Evolutionary conservation across 2,888 invertebrate species (phyloP).

Genomic region (Eurois occulta): DNA sequence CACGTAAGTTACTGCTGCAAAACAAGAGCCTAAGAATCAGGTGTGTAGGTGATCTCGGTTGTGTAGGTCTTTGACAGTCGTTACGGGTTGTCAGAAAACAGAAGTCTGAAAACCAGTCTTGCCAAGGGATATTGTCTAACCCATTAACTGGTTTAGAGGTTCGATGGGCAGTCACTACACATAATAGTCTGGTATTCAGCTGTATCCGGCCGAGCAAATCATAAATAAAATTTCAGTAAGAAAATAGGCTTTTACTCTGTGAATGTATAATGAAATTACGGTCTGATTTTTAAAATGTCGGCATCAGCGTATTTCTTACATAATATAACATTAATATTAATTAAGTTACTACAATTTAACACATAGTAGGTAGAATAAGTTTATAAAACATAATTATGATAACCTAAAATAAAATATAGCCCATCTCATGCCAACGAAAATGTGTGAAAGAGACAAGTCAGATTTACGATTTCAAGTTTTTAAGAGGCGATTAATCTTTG

Average conservation of each 20-base stretch:
- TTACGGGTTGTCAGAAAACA: neutral
- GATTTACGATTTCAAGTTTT: slow-evolving; percentile 46
- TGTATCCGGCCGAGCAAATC: neutral
- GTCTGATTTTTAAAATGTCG: neutral
- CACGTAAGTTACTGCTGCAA: too few relatives aligned
- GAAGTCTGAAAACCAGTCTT: neutral
- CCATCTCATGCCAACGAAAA: neutral
- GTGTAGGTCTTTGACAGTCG: neutral
- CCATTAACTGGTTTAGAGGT: neutral
- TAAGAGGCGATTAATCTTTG: slow-evolving; percentile 27
- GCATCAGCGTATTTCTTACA: neutral
- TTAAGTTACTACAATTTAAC: too few relatives aligned
- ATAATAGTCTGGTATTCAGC: neutral
- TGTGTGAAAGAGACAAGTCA: slow-evolving; percentile 29
- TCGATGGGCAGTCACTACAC: neutral
- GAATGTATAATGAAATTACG: neutral
- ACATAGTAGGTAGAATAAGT: neutral
- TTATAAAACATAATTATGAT: neutral
- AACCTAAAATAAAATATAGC: neutral
- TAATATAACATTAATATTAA: neutral
- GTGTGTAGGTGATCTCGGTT: neutral
- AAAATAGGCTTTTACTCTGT: neutral
- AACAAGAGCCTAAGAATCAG: too few relatives aligned
- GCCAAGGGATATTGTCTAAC: neutral
- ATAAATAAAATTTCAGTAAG: neutral